Percentiles rank a stretch among this genome's conserved stretches.
Conservation (phyloP, 2,797 vertebrate genomes). For the Helostoma temminkii region DNA sequence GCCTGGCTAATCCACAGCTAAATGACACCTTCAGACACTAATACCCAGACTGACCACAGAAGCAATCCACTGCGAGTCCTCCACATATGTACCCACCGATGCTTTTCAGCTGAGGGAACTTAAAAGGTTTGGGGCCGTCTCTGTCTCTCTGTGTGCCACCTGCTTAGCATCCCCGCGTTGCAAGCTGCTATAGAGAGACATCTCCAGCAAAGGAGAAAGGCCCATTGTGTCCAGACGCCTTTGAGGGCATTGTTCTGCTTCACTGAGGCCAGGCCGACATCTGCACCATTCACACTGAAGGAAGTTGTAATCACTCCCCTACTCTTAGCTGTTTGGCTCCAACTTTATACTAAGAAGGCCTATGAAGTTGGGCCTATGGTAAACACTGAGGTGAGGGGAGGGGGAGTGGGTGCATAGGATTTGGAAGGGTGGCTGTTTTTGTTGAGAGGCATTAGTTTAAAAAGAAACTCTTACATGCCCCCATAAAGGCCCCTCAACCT, state of each 20-base stretch:
- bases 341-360: constrained; percentile 68
- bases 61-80: constrained; percentile 71
- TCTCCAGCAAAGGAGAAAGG: constrained; percentile 81
- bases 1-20: constrained; percentile 82
- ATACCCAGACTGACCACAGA: constrained; percentile 82
- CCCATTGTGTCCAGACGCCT: constrained; percentile 83
- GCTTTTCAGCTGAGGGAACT: constrained; percentile 76
- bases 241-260: constrained; percentile 84
- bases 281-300: constrained; percentile 85
- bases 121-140: constrained; percentile 77
- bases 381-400: constrained; percentile 60
- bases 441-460: constrained; percentile 72
- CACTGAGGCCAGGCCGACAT: constrained; percentile 82
- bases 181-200: constrained; percentile 84
- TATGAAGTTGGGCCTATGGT: constrained; percentile 66
- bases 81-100: constrained; percentile 72
- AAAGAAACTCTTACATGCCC: constrained; percentile 77
- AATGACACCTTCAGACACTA: constrained; percentile 84
- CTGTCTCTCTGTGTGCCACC: constrained; percentile 82
- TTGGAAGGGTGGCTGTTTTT: constrained; percentile 70
- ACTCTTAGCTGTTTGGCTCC: constrained; percentile 74
- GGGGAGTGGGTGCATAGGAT: constrained; percentile 47
- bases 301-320: constrained; percentile 85
- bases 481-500: constrained; percentile 56
- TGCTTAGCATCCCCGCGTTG: constrained; percentile 82